Conservation (phyloP, 1,140 invertebrate species). For the Cotesia chilonis region DNA sequence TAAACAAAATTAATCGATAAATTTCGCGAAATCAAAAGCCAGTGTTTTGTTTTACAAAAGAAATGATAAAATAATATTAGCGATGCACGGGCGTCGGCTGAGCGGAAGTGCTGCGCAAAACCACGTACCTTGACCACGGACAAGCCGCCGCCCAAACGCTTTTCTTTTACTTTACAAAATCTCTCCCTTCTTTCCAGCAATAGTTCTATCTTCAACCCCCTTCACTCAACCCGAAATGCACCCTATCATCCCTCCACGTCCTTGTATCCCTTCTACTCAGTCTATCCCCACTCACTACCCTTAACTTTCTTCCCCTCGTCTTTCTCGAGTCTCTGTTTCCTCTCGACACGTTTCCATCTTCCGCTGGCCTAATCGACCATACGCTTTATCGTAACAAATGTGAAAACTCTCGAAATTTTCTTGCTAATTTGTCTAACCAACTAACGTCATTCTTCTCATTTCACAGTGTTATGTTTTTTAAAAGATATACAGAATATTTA, state of each 20-base stretch:
- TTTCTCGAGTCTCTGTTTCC: conserved; percentile 40
- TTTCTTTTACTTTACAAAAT: conserved; percentile 25
- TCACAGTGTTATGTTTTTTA: background rate
- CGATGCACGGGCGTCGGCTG: conserved; percentile 41
- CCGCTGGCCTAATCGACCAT: conserved; percentile 18
- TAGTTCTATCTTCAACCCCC: conserved; percentile 35
- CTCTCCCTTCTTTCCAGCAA: conserved; percentile 39
- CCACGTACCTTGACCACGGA: conserved; percentile 63
- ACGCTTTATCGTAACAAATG: conserved; percentile 7
- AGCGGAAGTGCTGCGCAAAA: conserved; percentile 50
- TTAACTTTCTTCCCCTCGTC: conserved; percentile 38
- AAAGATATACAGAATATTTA: too few relatives aligned
- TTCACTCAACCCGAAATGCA: conserved; percentile 22
- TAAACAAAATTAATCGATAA: background rate
- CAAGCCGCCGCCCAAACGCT: conserved; percentile 50
- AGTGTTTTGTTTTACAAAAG: background rate
- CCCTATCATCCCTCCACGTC: conserved; percentile 27
- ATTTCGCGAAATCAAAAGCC: too few relatives aligned
- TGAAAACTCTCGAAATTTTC: background rate
- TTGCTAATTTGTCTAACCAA: background rate
- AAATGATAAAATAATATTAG: conserved; percentile 4
- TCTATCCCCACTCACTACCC: conserved; percentile 26
- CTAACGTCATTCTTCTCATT: background rate
- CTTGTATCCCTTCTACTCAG: conserved; percentile 27
- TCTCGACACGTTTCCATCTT: conserved; percentile 34